phyloP scores from a whole-genome alignment of 2,797 vertebrate species.

The Arremon aurantiirostris region DNA sequence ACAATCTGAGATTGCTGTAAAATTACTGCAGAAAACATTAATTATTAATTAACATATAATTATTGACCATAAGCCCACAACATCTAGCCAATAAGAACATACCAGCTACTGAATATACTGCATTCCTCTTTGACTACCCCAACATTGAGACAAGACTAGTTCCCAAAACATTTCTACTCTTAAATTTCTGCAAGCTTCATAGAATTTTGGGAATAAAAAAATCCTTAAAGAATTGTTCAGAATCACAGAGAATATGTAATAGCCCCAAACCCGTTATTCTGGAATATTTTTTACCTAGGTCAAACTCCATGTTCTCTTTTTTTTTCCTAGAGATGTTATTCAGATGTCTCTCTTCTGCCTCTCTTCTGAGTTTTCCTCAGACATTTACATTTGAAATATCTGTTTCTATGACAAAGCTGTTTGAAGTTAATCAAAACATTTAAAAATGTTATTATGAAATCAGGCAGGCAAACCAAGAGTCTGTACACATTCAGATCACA shows the following conservation, averaged over 20 bases:
- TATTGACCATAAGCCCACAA: background rate
- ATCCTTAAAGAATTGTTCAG: background rate
- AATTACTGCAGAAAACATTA: background rate
- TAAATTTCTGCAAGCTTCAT: background rate
- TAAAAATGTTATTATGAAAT: background rate
- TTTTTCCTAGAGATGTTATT: background rate
- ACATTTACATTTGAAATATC: background rate
- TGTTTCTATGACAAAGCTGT: background rate
- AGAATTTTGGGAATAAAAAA: background rate
- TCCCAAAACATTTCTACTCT: background rate
- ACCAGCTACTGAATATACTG: background rate
- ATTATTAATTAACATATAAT: background rate
- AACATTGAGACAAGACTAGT: background rate
- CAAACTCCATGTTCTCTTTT: rapidly evolving
- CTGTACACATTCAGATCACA: background rate
- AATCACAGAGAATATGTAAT: background rate
- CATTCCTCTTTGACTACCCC: background rate
- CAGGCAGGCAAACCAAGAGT: background rate
- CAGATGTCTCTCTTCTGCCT: background rate
- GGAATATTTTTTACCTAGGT: background rate
- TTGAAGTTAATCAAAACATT: background rate
- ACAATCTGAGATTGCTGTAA: background rate
- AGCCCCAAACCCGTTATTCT: background rate
- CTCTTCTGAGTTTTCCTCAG: background rate
- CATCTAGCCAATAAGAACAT: background rate